Conservation (phyloP, 2,113 vertebrate genomes). For the Odontophorus gujanensis region DNA sequence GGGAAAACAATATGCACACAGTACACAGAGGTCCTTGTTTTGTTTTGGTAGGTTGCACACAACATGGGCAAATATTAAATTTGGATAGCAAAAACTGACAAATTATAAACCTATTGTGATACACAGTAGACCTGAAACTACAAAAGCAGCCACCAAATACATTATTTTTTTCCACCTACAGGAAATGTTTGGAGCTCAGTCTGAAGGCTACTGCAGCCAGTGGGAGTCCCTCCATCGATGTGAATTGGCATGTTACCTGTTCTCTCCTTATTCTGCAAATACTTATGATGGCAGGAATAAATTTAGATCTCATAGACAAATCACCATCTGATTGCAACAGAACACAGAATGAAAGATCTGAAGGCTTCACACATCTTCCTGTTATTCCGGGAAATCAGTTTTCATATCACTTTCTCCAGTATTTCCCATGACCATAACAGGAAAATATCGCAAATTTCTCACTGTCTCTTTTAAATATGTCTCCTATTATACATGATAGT, state of each 20-base stretch:
- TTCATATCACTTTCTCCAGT: not conserved
- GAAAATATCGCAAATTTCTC: not conserved
- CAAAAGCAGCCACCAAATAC: not conserved
- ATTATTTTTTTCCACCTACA: not conserved
- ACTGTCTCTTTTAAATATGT: not conserved
- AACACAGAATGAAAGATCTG: not conserved
- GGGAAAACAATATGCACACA: not conserved
- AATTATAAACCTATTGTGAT: not conserved
- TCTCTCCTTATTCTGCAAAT: not conserved
- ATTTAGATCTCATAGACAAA: not conserved
- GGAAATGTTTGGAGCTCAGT: not conserved
- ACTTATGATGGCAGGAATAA: not conserved
- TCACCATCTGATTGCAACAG: not conserved
- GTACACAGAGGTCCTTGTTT: not conserved
- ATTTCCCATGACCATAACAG: not conserved
- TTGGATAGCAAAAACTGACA: not conserved
- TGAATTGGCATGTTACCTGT: not conserved
- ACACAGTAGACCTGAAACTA: not conserved
- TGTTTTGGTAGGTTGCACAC: not conserved
- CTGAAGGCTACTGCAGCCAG: not conserved
- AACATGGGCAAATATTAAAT: not conserved
- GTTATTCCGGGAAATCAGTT: not conserved
- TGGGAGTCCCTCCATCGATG: not conserved
- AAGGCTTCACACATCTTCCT: not conserved
- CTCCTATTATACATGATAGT: not conserved